Evolutionary conservation across 1,140 invertebrate genomes (phyloP).

Genomic region (Trachymyrmex cornetzi): DNA sequence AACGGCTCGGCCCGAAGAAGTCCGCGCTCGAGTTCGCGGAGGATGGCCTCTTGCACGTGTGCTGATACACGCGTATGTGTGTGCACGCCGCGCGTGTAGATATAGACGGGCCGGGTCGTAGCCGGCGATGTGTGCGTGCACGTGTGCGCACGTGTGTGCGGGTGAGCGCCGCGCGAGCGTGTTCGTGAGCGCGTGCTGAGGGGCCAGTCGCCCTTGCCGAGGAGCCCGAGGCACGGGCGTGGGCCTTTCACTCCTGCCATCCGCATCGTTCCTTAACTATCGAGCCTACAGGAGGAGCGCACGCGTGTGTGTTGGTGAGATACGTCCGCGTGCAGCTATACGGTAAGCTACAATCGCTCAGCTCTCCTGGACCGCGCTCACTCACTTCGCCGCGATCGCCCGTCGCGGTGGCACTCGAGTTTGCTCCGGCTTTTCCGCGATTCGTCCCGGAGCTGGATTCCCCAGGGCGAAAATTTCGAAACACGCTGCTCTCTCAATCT

Average conservation of each 20-base stretch:
- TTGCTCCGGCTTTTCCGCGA: constrained; percentile 33
- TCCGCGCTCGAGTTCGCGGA: constrained; percentile 71
- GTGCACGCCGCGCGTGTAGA: constrained; percentile 4
- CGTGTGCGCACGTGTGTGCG: constrained; percentile 40
- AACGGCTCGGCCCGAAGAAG: constrained; percentile 51
- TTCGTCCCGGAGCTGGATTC: constrained; percentile 12
- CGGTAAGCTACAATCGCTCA: constrained; percentile 72
- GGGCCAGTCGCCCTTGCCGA: constrained; percentile 86
- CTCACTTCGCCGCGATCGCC: constrained; percentile 68
- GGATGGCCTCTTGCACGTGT: constrained; percentile 75
- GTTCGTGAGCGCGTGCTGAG: constrained; percentile 74
- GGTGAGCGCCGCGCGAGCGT: constrained; percentile 50
- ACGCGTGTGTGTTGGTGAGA: constrained; percentile 30
- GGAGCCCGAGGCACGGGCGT: constrained; percentile 87
- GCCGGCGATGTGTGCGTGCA: too few species aligned
- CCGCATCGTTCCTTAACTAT: constrained; percentile 81
- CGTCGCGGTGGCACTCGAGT: constrained; percentile 57
- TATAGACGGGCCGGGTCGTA: constrained; percentile 3
- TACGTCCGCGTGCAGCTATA: constrained; percentile 30
- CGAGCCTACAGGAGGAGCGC: constrained; percentile 42
- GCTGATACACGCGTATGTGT: constrained; percentile 19
- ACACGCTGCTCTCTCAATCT: not conserved
- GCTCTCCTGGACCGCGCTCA: constrained; percentile 71
- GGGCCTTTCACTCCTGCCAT: constrained; percentile 87
- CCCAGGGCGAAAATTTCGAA: not conserved